Percentiles rank a stretch among this genome's conserved stretches.
Evolutionary conservation across 2,888 invertebrate genomes (phyloP).

Genomic region (Artemia sp.): DNA sequence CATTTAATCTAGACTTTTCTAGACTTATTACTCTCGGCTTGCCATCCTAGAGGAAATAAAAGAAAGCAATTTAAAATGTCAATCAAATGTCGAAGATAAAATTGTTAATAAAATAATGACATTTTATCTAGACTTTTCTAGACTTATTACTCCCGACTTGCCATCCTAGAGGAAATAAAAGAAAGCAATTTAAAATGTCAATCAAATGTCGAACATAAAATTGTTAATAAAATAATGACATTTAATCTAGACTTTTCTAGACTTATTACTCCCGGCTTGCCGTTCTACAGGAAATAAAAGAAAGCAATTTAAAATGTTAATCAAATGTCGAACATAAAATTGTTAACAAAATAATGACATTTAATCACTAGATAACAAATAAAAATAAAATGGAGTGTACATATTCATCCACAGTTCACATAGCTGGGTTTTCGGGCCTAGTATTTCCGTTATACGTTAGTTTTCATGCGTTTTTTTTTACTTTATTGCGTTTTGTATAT

Average conservation of each 20-base stretch:
- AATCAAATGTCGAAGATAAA: no score
- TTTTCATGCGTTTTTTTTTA: not conserved
- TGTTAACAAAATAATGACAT: no score
- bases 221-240: no score
- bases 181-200: not conserved
- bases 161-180: not conserved
- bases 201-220: no score
- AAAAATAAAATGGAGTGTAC: not conserved
- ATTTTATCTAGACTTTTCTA: slow-evolving; percentile 49
- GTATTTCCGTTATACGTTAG: not conserved
- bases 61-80: not conserved
- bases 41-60: not conserved
- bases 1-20: slow-evolving; percentile 43
- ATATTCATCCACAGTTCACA: slow-evolving; percentile 21
- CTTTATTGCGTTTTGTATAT: no score
- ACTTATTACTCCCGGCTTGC: slow-evolving; percentile 74
- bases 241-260: slow-evolving; percentile 50
- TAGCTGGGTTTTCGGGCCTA: not conserved
- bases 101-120: no score
- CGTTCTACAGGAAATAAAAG: not conserved
- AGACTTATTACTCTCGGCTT: slow-evolving; percentile 82
- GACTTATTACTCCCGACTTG: slow-evolving; percentile 75
- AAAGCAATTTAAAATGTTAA: not conserved
- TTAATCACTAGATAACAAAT: no score
- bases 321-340: no score